Evolutionary conservation across 2,888 invertebrate species (phyloP).

Genomic region (Pandemis heparana): DNA sequence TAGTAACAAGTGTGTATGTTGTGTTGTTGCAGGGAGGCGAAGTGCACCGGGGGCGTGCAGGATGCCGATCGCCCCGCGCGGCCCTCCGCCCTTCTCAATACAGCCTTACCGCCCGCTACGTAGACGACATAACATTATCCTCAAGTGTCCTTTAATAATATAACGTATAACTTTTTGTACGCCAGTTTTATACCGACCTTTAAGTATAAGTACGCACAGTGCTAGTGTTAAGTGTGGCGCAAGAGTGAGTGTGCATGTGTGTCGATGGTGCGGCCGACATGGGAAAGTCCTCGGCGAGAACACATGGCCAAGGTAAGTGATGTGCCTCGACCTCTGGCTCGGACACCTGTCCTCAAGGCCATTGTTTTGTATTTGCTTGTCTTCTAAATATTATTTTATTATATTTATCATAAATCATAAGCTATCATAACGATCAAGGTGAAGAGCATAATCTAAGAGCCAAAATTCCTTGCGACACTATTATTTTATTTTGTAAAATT

Average conservation of each 20-base stretch:
- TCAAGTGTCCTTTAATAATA: constrained; percentile 83
- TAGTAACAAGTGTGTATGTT: constrained; percentile 6
- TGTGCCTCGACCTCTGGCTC: constrained; percentile 51
- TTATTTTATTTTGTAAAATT: too few species aligned
- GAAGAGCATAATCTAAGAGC: too few species aligned
- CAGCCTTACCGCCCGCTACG: constrained; percentile 78
- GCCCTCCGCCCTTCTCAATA: constrained; percentile 80
- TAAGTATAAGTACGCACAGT: constrained; percentile 79
- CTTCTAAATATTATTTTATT: background rate
- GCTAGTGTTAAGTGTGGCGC: constrained; percentile 77
- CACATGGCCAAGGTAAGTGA: constrained; percentile 85
- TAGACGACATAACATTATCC: constrained; percentile 78
- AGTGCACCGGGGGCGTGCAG: constrained; percentile 73
- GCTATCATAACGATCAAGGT: background rate
- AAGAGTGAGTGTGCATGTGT: constrained; percentile 77
- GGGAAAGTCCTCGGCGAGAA: constrained; percentile 86
- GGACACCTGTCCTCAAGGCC: constrained; percentile 66
- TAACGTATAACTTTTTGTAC: constrained; percentile 83
- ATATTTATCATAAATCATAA: background rate
- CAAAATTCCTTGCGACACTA: too few species aligned
- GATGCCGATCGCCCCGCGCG: constrained; percentile 85
- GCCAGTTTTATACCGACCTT: constrained; percentile 83
- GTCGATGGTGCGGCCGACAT: constrained; percentile 85
- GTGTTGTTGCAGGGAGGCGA: constrained; percentile 75
- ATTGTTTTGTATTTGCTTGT: constrained; percentile 42